Base-by-base conservation (phyloP, 2,797 vertebrate species). In the Serranus cabrilla region DNA sequence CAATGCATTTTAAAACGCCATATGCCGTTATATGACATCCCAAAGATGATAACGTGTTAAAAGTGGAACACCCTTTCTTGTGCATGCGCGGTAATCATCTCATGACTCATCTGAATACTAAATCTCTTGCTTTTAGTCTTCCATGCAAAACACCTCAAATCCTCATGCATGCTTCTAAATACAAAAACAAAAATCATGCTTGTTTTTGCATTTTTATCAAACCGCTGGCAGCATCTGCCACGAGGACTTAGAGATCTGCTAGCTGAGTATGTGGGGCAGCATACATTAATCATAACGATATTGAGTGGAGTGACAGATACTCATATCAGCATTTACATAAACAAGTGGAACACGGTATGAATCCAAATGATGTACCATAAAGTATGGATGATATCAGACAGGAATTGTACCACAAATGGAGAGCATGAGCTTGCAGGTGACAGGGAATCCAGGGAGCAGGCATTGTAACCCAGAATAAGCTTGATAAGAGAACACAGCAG, bases 291-390 rank as follows among this genome's bases (percentile, higher is more conserved):
- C 87, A 92, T 93, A 63, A 79, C 55, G 7, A 70, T 88, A 90
- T 85, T 86, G 82, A 89, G 85, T 62, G 68, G 80, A 89, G 84
- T 90, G 89, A 89, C 89, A 91, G 81, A 87, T 90, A 89, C 78
- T 90, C 89, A 88, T 87, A 90, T 93, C 83, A 92, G 89, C 83
- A 90, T 92, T 94, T 92, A 91, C 91, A 94, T 92, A 93, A 94
- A 94, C 92, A 93, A 91, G 85, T 85, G 68, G 83, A 89, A 81
- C 77, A 58, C 81, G 55, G 56, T 58, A 72, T 71, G 86, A 82
- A 80, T 83, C 70, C 51, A 87, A 90, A 86, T 69, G 74, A 76
- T 83, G 70, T 62, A 58, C 58, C 79, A 82, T 89, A 71, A 90
- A 84, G 68, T 84, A 87, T 87, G 67, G 60, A 89, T 88, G 83